Conservation (phyloP, 2,888 invertebrate genomes). For the Agonopterix alstromeriana region DNA sequence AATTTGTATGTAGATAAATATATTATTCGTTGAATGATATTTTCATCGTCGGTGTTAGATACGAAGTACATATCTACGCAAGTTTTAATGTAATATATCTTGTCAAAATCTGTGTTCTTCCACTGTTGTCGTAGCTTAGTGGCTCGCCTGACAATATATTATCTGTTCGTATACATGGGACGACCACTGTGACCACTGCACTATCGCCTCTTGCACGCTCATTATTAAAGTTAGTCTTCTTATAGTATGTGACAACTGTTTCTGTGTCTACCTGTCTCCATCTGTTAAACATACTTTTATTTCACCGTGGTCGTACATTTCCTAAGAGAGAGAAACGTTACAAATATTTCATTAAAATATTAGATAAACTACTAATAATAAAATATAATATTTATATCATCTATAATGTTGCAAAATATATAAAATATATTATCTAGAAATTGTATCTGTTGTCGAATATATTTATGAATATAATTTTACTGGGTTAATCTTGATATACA, state of each 20-base stretch:
- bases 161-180: no score
- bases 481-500: slow-evolving; percentile 40
- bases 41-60: slow-evolving; percentile 55
- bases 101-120: slow-evolving; percentile 67
- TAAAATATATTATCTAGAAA: slow-evolving; percentile 20
- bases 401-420: slow-evolving; percentile 30
- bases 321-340: slow-evolving; percentile 60
- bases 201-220: not conserved
- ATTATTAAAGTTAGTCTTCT: not conserved
- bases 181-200: not conserved
- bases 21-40: slow-evolving; percentile 32
- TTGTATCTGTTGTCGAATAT: not conserved
- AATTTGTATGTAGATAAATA: slow-evolving; percentile 16
- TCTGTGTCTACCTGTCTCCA: no score
- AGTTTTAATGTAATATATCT: slow-evolving; percentile 39
- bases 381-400: slow-evolving; percentile 22
- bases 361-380: slow-evolving; percentile 31
- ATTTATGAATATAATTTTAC: slow-evolving; percentile 48
- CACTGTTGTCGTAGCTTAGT: slow-evolving; percentile 54
- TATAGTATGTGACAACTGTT: not conserved
- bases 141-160: slow-evolving; percentile 55
- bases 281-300: no score
- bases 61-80: slow-evolving; percentile 57
- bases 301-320: slow-evolving; percentile 27
- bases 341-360: slow-evolving; percentile 22